Conservation (phyloP, 2,888 invertebrate species). For the Drosophila parthenogenetica region DNA sequence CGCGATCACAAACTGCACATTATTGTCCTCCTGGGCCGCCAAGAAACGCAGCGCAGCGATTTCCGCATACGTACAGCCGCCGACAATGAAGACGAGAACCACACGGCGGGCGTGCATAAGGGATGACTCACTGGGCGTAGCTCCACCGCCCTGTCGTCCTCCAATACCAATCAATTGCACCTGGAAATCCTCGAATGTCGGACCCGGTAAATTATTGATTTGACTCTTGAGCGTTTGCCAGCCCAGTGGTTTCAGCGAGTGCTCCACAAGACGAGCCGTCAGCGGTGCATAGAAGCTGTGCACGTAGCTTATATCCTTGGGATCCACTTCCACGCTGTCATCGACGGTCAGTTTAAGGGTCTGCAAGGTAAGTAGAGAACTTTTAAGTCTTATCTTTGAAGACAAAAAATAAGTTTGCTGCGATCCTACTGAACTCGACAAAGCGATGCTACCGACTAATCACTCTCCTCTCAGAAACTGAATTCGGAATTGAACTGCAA, state of each 20-base stretch:
- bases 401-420: too few species aligned
- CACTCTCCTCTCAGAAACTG: too few species aligned
- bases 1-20: slow-evolving; percentile 95
- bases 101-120: slow-evolving; percentile 85
- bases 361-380: slow-evolving; percentile 79
- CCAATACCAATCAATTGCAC: slow-evolving; percentile 86
- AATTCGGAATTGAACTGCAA: too few species aligned
- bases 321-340: slow-evolving; percentile 92
- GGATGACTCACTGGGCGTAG: slow-evolving; percentile 87
- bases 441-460: too few species aligned
- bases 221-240: slow-evolving; percentile 93
- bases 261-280: slow-evolving; percentile 93
- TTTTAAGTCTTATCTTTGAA: background rate
- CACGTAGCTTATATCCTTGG: slow-evolving; percentile 95
- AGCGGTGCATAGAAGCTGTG: slow-evolving; percentile 97
- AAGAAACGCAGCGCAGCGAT: slow-evolving; percentile 91
- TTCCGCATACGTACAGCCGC: slow-evolving; percentile 98
- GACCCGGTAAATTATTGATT: slow-evolving; percentile 90
- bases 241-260: slow-evolving; percentile 90
- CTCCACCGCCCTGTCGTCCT: slow-evolving; percentile 87
- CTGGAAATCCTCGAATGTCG: slow-evolving; percentile 89
- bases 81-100: slow-evolving; percentile 97
- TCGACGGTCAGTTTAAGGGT: slow-evolving; percentile 94
- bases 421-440: too few species aligned
- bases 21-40: slow-evolving; percentile 91